Conservation (phyloP, 2,797 vertebrate genomes). For the Phyllotis vaccarum region DNA sequence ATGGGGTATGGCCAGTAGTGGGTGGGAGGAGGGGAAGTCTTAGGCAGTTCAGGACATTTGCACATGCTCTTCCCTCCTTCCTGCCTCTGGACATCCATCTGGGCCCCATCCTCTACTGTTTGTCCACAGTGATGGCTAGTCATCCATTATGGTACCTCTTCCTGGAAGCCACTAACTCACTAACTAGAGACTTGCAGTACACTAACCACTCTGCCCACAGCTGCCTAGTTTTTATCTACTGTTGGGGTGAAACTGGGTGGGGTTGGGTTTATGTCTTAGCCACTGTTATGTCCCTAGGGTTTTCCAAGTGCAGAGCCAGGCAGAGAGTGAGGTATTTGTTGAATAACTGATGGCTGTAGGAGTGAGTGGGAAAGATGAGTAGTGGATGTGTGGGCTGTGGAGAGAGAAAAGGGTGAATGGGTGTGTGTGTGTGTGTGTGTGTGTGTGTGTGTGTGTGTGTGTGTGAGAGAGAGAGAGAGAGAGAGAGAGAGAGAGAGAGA, state of each 20-base stretch:
- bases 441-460: too few species aligned
- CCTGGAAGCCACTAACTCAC: not conserved
- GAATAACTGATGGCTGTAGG: not conserved
- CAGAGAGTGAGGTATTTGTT: not conserved
- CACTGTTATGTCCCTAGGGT: not conserved
- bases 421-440: too few species aligned
- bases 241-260: not conserved
- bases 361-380: not conserved
- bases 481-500: too few species aligned
- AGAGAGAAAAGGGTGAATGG: not conserved
- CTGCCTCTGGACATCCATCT: not conserved
- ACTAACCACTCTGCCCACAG: not conserved
- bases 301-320: not conserved
- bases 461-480: too few species aligned
- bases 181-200: not conserved
- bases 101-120: fast-evolving
- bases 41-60: not conserved
- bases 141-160: not conserved
- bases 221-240: not conserved
- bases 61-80: not conserved
- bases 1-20: not conserved
- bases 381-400: not conserved
- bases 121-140: not conserved
- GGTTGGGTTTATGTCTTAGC: not conserved
- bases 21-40: not conserved